These are phyloP conservation scores for Nemurella pictetii DNA, from an alignment of 2,888 invertebrate genomes.

Conservation along the genomic window DNA sequence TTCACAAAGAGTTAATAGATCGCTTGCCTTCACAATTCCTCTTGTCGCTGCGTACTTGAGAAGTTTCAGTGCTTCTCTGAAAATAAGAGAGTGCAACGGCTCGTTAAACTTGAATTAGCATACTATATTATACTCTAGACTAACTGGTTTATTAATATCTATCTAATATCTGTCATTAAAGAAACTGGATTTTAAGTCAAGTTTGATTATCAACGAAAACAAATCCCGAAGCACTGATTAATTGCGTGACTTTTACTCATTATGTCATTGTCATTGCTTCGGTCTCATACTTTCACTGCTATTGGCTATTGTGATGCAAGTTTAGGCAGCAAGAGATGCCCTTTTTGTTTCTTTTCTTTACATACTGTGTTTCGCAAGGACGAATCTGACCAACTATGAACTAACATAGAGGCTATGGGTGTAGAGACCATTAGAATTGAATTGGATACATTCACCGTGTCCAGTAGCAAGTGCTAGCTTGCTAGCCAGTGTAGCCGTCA, in stretches of 20 bases:
- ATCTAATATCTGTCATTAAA: too few relatives aligned
- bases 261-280: not conserved
- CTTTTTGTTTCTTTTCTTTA: not conserved
- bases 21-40: constrained; percentile 10
- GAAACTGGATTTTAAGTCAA: too few relatives aligned
- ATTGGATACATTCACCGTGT: not conserved
- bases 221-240: too few relatives aligned
- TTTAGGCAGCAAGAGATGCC: too few relatives aligned
- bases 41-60: constrained; percentile 18
- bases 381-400: not conserved
- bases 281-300: not conserved
- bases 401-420: too few relatives aligned
- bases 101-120: too few relatives aligned
- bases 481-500: not conserved
- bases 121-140: not conserved
- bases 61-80: constrained; percentile 29
- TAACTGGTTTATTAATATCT: too few relatives aligned
- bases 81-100: not conserved
- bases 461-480: too few relatives aligned
- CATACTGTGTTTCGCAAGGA: not conserved
- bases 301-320: not conserved
- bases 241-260: too few relatives aligned
- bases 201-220: too few relatives aligned
- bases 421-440: not conserved
- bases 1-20: constrained; percentile 1